These are phyloP conservation scores for Scelioninae gen. 1 DNA, from an alignment of 2,888 invertebrate species.

Conservation along the genomic window DNA sequence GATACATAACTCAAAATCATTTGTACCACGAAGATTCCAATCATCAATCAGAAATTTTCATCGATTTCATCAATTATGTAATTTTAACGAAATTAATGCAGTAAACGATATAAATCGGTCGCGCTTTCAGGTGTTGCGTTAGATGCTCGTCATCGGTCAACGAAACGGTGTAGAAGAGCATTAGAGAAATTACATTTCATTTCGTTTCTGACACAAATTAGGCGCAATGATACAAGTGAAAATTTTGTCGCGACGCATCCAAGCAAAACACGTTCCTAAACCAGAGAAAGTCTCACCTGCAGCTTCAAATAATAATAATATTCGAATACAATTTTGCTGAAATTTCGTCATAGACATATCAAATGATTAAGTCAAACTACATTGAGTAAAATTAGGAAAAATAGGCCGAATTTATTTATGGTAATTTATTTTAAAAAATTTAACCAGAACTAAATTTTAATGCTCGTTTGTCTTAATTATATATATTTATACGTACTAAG, in stretches of 20 bases:
- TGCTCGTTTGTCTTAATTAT: too few species aligned
- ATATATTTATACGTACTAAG: too few species aligned
- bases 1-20: background rate
- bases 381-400: slow-evolving; percentile 43
- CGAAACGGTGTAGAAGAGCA: slow-evolving; percentile 30
- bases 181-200: slow-evolving; percentile 58
- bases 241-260: slow-evolving; percentile 50
- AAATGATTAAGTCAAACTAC: slow-evolving; percentile 4
- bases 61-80: slow-evolving; percentile 7
- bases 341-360: slow-evolving; percentile 70
- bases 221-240: slow-evolving; percentile 60
- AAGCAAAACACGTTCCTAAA: slow-evolving; percentile 43
- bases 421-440: slow-evolving; percentile 32
- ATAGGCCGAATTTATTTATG: slow-evolving; percentile 19
- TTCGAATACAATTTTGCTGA: slow-evolving; percentile 60
- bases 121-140: slow-evolving; percentile 48
- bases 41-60: background rate
- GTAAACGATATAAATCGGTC: slow-evolving; percentile 22
- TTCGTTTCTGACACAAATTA: slow-evolving; percentile 58
- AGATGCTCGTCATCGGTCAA: slow-evolving; percentile 17
- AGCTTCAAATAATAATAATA: slow-evolving; percentile 58
- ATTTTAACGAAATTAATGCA: slow-evolving; percentile 37
- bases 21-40: background rate
- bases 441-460: too few species aligned
- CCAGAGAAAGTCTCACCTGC: slow-evolving; percentile 54